Base-by-base conservation (phyloP, 2,113 vertebrate species). In the Oriolus oriolus region DNA sequence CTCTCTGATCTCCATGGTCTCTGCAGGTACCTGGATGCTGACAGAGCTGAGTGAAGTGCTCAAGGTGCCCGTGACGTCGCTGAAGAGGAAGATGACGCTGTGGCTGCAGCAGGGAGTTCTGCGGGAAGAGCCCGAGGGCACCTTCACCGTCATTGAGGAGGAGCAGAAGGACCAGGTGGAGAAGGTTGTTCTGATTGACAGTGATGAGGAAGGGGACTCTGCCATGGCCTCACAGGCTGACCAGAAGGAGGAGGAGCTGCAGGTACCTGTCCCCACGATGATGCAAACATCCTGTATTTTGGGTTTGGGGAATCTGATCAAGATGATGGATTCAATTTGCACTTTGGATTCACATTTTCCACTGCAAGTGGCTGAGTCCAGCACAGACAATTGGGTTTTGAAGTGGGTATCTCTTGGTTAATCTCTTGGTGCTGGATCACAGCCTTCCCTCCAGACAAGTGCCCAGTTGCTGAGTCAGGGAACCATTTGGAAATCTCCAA, bases 41-140 rank as follows among this genome's bases (percentile, higher is more conserved):
- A 98, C 99, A 44, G 99, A 99, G 83, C 98, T 99, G 96, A 99
- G 99, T 8, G 96, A 95, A 9, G 98, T 97, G 74, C 98, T 99
- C 42, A 99, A 99, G 26, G 99, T 99, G 75, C 98, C 99, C 0
- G 98, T 98, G 93, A 98, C 99, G 0, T 98, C 98, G 8, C 97
- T 99, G 84, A 98, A 99, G 95, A 98, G 99, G 75, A 99, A 99
- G 94, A 96, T 99, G 97, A 98, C 99, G 0, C 97, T 99, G 95
- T 99, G 99, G 99, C 98, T 99, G 96, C 99, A 99, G 98, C 99
- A 99, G 69, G 99, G 99, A 1, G 98, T 99, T n/a, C 97, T 99
- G 89, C 96, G 98, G 6, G 99, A 99, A 95, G 99, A 99, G 69
- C 98, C 99, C 0, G 97, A 98, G 0, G 99, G 99, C 6, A 98